Percentiles rank a stretch among this genome's conserved stretches.
phyloP scores from a whole-genome alignment of 2,888 invertebrate species.

The Diplazon laetatorius region DNA sequence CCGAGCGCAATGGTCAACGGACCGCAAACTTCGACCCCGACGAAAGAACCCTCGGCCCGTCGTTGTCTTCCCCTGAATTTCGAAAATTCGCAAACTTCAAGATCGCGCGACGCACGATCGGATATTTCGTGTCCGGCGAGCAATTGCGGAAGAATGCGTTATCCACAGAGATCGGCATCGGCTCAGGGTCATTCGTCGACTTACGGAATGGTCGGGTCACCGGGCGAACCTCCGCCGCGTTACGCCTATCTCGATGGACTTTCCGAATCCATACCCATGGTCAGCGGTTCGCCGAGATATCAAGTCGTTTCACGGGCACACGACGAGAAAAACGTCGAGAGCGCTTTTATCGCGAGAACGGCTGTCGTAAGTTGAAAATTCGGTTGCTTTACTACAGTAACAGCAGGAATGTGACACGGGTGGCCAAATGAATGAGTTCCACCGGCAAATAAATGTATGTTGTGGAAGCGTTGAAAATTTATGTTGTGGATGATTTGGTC shows the following conservation, averaged over 20 bases:
- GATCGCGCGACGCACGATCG: slow-evolving; percentile 42
- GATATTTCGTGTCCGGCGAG: slow-evolving; percentile 71
- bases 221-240: slow-evolving; percentile 73
- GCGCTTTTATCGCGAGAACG: slow-evolving; percentile 81
- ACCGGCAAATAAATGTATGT: too few species aligned
- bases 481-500: neutral
- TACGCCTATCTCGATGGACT: slow-evolving; percentile 75
- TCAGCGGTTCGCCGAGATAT: slow-evolving; percentile 77
- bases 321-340: slow-evolving; percentile 75
- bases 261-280: slow-evolving; percentile 77
- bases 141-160: slow-evolving; percentile 77
- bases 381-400: too few species aligned
- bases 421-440: too few species aligned
- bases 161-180: slow-evolving; percentile 56
- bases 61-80: slow-evolving; percentile 77
- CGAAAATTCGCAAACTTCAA: slow-evolving; percentile 67
- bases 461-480: neutral
- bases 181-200: slow-evolving; percentile 51
- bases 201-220: slow-evolving; percentile 53
- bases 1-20: slow-evolving; percentile 66
- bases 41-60: slow-evolving; percentile 79
- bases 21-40: slow-evolving; percentile 80
- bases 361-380: slow-evolving; percentile 77
- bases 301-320: slow-evolving; percentile 70
- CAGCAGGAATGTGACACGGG: too few species aligned